Percentiles rank a stretch among this genome's conserved stretches.
These are phyloP conservation scores for Marcusenius ussheri DNA, from an alignment of 2,113 vertebrate genomes.

Conservation along the genomic window DNA sequence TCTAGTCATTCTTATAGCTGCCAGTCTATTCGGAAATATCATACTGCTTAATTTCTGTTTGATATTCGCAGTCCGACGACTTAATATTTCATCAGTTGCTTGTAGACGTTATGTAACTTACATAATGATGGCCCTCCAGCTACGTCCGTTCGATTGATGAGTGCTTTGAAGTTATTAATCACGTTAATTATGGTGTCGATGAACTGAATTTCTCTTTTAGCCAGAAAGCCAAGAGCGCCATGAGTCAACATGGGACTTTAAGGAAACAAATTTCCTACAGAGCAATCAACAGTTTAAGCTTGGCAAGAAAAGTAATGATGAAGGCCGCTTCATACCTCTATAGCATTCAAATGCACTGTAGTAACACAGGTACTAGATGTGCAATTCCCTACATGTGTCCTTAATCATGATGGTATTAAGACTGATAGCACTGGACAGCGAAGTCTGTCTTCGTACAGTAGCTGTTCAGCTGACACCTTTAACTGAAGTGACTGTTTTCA, in stretches of 20 bases:
- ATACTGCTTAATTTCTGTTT: neutral
- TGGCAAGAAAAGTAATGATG: neutral
- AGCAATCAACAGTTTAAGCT: neutral
- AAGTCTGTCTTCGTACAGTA: neutral
- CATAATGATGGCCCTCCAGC: neutral
- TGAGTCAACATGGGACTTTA: neutral
- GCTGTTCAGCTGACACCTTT: neutral
- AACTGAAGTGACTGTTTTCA: neutral
- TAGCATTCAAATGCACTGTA: neutral
- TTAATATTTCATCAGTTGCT: slow-evolving; percentile 1
- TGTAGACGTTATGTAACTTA: neutral
- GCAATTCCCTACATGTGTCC: neutral
- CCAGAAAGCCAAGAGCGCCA: neutral
- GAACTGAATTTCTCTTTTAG: slow-evolving; percentile 1
- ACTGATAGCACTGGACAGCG: neutral
- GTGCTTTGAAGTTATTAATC: neutral
- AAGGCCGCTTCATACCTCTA: neutral
- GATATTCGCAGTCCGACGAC: neutral
- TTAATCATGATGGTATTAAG: neutral
- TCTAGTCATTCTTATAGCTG: neutral
- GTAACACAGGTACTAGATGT: neutral
- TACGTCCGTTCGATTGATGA: neutral
- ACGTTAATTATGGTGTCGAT: slow-evolving; percentile 1
- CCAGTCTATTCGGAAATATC: neutral
- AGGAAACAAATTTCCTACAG: neutral